Evolutionary conservation across 2,113 vertebrate species (phyloP), one percentile per base, ranked within the genome.

Genomic region (Hemichromis elongatus): DNA sequence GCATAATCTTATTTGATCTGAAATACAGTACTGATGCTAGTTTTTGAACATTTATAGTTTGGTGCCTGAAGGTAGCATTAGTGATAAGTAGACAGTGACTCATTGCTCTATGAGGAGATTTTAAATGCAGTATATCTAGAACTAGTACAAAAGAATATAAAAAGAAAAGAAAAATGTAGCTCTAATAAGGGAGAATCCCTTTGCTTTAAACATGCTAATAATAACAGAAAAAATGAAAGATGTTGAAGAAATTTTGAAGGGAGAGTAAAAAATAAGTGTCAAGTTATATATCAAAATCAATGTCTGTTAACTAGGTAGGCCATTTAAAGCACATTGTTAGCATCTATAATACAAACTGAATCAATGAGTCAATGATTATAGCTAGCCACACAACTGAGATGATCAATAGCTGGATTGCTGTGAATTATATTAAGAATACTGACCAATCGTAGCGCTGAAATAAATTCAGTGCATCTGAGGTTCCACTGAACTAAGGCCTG

Each of bases 61-160:
- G 35, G n/a, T 35, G 66, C 86, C 87, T 82, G 79, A 89, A 89
- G 87, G 83, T 59, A 82, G 45, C 73, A 86, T 86, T 86, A 90
- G 24, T 21, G 2, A 55, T 77, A 89, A 84, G 57, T 73, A 85
- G 54, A 88, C 85, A 86, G 75, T 82, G 85, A 86, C 66, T 91
- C 87, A 61, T 79, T 70, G 66, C 79, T 80, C 82, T 53, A 30
- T 83, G 83, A 89, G 57, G 61, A 78, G 37, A 88, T 42, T 83
- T 7, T 70, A 80, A 81, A 89, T 75, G 45, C 26, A 30, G 45
- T 26, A 75, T 75, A 75, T 75, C 70, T 75, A 75, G 45, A 26
- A 52, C 30, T 35, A 30, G 30, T 11, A n/a, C 70, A 52, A 75
- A 26, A 75, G 26, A 52, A 75, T 28, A 18, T 47, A 75, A 30